Percentiles rank a stretch among this genome's conserved stretches.
Evolutionary conservation across 2,888 invertebrate species (phyloP).

Genomic region (Trissolcus brochymenae): DNA sequence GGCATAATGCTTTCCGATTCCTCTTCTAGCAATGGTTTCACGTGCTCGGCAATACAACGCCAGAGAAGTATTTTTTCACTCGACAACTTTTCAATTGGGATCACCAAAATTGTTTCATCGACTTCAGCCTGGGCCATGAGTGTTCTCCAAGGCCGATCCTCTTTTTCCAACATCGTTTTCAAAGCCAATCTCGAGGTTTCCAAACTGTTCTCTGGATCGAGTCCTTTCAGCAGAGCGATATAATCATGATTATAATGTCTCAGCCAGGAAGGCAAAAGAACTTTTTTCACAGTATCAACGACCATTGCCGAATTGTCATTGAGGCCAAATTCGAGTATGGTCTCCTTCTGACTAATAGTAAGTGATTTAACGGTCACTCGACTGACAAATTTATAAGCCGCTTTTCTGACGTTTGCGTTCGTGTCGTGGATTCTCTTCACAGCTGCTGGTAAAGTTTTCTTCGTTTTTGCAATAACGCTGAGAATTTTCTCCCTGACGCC

Average conservation of each 20-base stretch:
- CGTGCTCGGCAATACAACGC: constrained; percentile 79
- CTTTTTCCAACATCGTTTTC: constrained; percentile 78
- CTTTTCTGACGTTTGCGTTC: constrained; percentile 84
- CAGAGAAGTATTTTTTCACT: constrained; percentile 81
- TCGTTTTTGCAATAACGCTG: constrained; percentile 84
- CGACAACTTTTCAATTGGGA: constrained; percentile 77
- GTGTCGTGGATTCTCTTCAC: constrained; percentile 86
- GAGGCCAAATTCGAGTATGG: constrained; percentile 81
- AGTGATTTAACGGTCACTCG: constrained; percentile 79
- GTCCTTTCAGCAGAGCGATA: constrained; percentile 83
- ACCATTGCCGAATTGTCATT: constrained; percentile 80
- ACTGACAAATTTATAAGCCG: constrained; percentile 78
- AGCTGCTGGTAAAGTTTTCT: constrained; percentile 83
- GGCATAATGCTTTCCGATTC: constrained; percentile 82
- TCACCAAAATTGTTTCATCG: constrained; percentile 75
- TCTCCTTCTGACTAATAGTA: constrained; percentile 81
- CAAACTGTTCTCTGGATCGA: constrained; percentile 84
- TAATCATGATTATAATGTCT: constrained; percentile 84
- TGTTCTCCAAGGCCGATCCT: constrained; percentile 34
- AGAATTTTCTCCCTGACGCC: constrained; percentile 86
- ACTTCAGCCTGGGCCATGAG: constrained; percentile 76
- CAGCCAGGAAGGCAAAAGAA: constrained; percentile 86
- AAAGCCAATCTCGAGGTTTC: constrained; percentile 81
- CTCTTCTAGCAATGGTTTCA: constrained; percentile 77
- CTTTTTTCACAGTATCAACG: constrained; percentile 76